Base-by-base conservation (phyloP, 1,140 invertebrate species). In the Tetraneura akinire region DNA sequence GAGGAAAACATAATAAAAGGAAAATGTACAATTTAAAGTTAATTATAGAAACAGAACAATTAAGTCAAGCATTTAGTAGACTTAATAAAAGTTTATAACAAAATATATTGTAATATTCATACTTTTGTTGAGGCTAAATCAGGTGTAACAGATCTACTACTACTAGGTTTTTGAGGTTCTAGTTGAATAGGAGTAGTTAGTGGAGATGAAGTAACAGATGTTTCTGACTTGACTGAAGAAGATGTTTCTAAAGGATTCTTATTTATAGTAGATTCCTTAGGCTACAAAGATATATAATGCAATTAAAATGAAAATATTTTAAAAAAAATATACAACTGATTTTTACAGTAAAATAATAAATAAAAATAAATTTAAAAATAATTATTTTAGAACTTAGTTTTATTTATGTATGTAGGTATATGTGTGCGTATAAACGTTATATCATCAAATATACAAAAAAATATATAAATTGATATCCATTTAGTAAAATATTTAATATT, bases 91-190 rank as follows among this genome's bases (percentile, higher is more conserved):
- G 9, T 13, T n/a, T 51, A 13, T 29, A 62, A 29, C 57, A 62
- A 4, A 62, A 32, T 62, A 18, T 62, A 32, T 32, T n/a, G 18
- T 32, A 62, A 32, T 62, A 32, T 32, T 18, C 8, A 76, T 78
- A 78, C 74, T 37, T 78, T 78, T 42, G 29, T 62, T 57, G 80
- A 57, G 45, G 81, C 16, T 60, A 83, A 74, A 71, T 84, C 83
- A 18, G 83, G 83, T 55, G 83, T 84, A 9, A 81, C 82, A 21
- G 83, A 74, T 80, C 82, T 82, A 60, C 80, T 80, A 32, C 49
- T 64, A 64, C 21, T 16, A 11, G 29, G 51, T 60, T 80, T 80
- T 29, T 80, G 80, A 60, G 68, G 51, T 70, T 70, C 53, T 37
- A 78, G 37, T 14, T 21, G 57, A 23, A 78, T 45, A 60, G 74